phyloP scores from a whole-genome alignment of 2,113 vertebrate genomes.

The Eidolon helvum region DNA sequence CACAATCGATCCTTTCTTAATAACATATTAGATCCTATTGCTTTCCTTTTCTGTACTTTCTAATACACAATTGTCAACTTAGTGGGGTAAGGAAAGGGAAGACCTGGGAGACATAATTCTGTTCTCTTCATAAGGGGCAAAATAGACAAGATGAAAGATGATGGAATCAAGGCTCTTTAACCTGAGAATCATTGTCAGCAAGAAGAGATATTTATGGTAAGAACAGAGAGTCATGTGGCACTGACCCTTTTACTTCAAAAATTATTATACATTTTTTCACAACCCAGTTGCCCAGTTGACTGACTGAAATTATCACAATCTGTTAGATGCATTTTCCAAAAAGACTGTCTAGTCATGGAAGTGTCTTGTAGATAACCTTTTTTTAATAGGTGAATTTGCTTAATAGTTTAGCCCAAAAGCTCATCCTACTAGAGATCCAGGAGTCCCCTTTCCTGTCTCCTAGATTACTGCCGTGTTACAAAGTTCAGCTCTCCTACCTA shows the following conservation, averaged over 20 bases:
- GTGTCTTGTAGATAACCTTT: background rate
- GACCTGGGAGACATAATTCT: background rate
- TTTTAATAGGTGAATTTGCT: background rate
- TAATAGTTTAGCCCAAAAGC: background rate
- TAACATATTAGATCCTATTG: background rate
- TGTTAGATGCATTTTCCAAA: background rate
- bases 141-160: background rate
- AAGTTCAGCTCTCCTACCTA: background rate
- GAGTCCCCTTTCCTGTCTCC: background rate
- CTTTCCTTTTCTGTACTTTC: background rate
- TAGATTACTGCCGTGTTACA: background rate
- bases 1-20: background rate
- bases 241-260: background rate
- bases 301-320: background rate
- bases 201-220: background rate
- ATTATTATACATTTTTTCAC: background rate
- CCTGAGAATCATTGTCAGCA: background rate
- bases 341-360: background rate
- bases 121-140: background rate
- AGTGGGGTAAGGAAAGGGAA: background rate
- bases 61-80: background rate
- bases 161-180: background rate
- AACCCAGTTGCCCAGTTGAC: background rate
- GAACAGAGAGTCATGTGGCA: background rate
- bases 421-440: background rate